A percentile compares a stretch with the other conserved stretches of the same genome.
These are phyloP conservation scores for Synanthedon myopaeformis DNA, from an alignment of 2,888 invertebrate species.

Conservation along the genomic window DNA sequence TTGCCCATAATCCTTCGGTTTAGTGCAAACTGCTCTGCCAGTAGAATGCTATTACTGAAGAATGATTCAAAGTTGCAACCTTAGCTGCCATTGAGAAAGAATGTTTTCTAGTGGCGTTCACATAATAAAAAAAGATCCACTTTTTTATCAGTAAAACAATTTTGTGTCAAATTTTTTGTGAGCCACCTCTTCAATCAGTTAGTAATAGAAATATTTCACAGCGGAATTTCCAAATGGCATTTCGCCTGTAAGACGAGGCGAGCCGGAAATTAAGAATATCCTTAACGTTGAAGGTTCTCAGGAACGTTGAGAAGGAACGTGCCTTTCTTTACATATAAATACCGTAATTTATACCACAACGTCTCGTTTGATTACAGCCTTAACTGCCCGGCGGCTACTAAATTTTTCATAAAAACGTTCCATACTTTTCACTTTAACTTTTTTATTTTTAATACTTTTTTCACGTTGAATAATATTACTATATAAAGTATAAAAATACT, in stretches of 20 bases:
- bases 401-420: background rate
- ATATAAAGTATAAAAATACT: too few species aligned
- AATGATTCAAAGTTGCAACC: background rate
- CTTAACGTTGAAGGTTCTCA: background rate
- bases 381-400: background rate
- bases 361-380: background rate
- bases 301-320: background rate
- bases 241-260: conserved; percentile 9
- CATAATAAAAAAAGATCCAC: background rate
- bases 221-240: conserved; percentile 13
- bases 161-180: background rate
- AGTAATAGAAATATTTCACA: conserved; percentile 19
- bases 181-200: conserved; percentile 17
- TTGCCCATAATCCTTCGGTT: too few species aligned
- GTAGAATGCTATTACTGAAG: too few species aligned
- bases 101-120: too few species aligned
- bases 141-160: background rate
- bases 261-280: conserved; percentile 26
- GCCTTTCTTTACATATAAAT: background rate
- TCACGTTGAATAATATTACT: too few species aligned
- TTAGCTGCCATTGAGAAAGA: background rate
- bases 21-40: too few species aligned
- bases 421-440: conserved; percentile 3
- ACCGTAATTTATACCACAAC: background rate
- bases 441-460: too few species aligned